Percentiles rank a stretch among this genome's conserved stretches.
Evolutionary conservation across 2,888 invertebrate species (phyloP).

Genomic region (Scaptomyza cyrtandrae): DNA sequence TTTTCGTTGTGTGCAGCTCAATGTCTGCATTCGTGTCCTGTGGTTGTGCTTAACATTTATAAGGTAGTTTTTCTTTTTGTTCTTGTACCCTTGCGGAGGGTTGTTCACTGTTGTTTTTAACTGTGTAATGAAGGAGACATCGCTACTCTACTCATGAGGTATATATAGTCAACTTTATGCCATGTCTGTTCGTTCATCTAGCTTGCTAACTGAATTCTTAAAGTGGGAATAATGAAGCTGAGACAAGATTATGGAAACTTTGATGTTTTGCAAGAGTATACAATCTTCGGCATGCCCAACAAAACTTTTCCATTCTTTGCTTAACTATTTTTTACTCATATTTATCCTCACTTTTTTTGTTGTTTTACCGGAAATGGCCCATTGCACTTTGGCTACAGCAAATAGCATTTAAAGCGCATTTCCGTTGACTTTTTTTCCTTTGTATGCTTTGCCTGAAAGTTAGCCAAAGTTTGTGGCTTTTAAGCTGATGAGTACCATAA

Average conservation of each 20-base stretch:
- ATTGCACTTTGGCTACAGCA: conserved; percentile 81
- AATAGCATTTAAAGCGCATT: conserved; percentile 80
- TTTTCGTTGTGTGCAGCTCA: conserved; percentile 35
- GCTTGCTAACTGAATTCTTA: too few species aligned
- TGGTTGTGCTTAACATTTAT: conserved; percentile 77
- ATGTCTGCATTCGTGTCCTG: conserved; percentile 62
- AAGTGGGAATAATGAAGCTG: too few species aligned
- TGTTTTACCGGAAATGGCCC: conserved; percentile 71
- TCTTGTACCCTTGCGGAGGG: not conserved
- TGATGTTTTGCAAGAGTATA: too few species aligned
- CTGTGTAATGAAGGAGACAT: too few species aligned
- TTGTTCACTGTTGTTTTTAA: not conserved
- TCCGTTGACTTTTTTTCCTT: conserved; percentile 52
- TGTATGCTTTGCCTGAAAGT: conserved; percentile 9
- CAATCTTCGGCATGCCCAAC: not conserved
- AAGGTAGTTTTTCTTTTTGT: conserved; percentile 39
- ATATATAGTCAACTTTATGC: not conserved
- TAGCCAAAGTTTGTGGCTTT: conserved; percentile 51
- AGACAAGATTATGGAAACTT: too few species aligned
- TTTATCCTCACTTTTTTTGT: not conserved
- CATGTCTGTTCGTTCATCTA: too few species aligned
- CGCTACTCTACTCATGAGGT: too few species aligned
- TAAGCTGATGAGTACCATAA: conserved; percentile 48
- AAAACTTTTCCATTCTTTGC: too few species aligned
- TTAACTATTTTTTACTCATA: conserved; percentile 13